Conservation (phyloP, 2,888 invertebrate species). For the Pardosa pseudoannulata region DNA sequence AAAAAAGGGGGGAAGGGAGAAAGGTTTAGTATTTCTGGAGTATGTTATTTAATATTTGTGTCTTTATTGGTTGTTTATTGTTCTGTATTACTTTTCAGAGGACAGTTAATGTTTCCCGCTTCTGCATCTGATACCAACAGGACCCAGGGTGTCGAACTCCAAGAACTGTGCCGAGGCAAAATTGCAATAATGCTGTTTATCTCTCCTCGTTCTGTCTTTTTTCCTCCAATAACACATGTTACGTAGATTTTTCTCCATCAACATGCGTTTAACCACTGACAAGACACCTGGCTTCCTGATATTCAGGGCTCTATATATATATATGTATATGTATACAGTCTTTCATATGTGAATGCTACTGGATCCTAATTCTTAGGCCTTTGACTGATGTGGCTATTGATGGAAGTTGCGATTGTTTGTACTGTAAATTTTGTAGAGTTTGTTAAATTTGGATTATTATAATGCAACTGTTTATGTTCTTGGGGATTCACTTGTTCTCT, state of each 20-base stretch:
- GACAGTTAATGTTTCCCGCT: conserved; percentile 22
- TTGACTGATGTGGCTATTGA: not conserved
- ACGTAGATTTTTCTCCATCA: not conserved
- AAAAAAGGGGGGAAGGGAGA: too few relatives aligned
- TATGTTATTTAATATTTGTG: too few relatives aligned
- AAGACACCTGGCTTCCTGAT: conserved; percentile 35
- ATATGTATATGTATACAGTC: conserved; percentile 18
- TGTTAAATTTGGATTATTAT: conserved; percentile 13
- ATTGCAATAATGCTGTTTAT: conserved; percentile 21
- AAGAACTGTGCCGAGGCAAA: not conserved
- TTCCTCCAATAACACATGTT: not conserved
- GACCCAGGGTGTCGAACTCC: not conserved
- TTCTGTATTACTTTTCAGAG: conserved; percentile 10
- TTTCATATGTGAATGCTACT: conserved; percentile 27
- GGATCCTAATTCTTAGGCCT: not conserved
- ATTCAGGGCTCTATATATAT: conserved; percentile 47
- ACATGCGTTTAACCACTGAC: not conserved
- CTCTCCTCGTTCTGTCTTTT: conserved; percentile 10
- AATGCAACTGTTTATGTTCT: not conserved
- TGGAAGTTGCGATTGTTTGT: not conserved
- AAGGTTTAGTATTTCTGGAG: too few relatives aligned
- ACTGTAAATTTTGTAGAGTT: conserved; percentile 4
- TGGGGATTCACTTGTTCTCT: not conserved
- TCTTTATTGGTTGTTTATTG: too few relatives aligned
- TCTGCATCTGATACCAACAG: not conserved